Evolutionary conservation across 1,140 invertebrate genomes (phyloP), one percentile per base, ranked within the genome.

Genomic region (Notospermus geniculatus): DNA sequence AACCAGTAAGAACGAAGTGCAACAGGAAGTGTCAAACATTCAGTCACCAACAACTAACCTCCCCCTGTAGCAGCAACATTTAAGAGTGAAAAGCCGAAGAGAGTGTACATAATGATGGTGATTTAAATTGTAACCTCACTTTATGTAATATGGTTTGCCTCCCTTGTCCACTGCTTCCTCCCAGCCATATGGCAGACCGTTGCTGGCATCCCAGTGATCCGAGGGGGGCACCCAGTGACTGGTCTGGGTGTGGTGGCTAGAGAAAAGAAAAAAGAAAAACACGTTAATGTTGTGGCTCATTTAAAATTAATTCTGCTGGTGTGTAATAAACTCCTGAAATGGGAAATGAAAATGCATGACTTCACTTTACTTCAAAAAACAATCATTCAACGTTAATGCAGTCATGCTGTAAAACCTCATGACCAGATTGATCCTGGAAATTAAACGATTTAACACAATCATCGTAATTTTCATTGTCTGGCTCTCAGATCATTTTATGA

Each of bases 91-190:
- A 15, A 53, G 22, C 15, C 59, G 2, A 60, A 2, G 1, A 46
- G 1, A n/a, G 15, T 17, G 19, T 4, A 36, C 7, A 15, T 36
- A 36, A 36, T 27, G 15, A 36, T 13, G 15, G 9, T 9, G 23
- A 57, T 11, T 57, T 36, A 15, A 36, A 57, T 50, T 7, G 17
- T 7, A 27, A 30, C 86, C 89, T 88, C 81, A 94, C 92, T 95
- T 94, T 79, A 95, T 92, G 73, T 88, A 94, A 80, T 95, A 95
- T 52, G 87, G 85, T 77, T 89, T 88, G 58, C 90, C 89, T 64
- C 89, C 86, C 70, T 85, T 85, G 81, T 91, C 90, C 19, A 89
- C 77, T 19, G 91, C 92, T 67, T 88, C 84, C 79, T 95, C 92
- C 92, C 92, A 95, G 2, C 92, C 92, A 74, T 91, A 94, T 0